These are phyloP conservation scores for Barypeithes pellucidus DNA, from an alignment of 2,888 invertebrate species.

Conservation along the genomic window DNA sequence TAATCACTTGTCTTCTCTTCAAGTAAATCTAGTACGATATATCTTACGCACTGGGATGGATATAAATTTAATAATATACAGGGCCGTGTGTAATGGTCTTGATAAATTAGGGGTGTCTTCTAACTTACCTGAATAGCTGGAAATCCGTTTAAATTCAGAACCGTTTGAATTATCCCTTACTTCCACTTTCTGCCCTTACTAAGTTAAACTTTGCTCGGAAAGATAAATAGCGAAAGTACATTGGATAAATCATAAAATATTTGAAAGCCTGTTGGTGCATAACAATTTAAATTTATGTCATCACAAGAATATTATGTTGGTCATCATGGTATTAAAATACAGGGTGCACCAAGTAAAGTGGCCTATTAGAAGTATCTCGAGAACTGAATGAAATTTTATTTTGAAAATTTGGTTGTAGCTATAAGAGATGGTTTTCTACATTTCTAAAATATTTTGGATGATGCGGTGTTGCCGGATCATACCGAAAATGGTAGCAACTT, in stretches of 20 bases:
- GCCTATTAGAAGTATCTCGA: no score
- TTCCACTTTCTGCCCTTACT: slow-evolving; percentile 52
- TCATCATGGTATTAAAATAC: no score
- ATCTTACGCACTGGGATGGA: slow-evolving; percentile 54
- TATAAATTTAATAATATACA: slow-evolving; percentile 56
- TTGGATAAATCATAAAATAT: slow-evolving; percentile 49
- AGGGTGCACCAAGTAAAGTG: no score
- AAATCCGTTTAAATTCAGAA: slow-evolving; percentile 53
- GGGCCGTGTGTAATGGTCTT: slow-evolving; percentile 54
- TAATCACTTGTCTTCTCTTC: slow-evolving; percentile 54
- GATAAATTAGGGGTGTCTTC: slow-evolving; percentile 55
- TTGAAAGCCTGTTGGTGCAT: slow-evolving; percentile 35
- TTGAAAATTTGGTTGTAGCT: no score
- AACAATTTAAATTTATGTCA: slow-evolving; percentile 32
- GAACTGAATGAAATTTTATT: no score
- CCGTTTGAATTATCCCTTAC: slow-evolving; percentile 53
- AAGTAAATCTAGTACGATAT: slow-evolving; percentile 54
- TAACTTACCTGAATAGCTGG: slow-evolving; percentile 53
- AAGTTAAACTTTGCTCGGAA: slow-evolving; percentile 47
- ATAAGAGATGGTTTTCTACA: no score
- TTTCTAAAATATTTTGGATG: no score
- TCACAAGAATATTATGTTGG: neutral
- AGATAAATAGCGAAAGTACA: slow-evolving; percentile 51
- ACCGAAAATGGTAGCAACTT: no score
- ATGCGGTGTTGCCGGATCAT: no score